Base-by-base conservation (phyloP, 2,797 vertebrate genomes). In the Anguilla megastoma region DNA sequence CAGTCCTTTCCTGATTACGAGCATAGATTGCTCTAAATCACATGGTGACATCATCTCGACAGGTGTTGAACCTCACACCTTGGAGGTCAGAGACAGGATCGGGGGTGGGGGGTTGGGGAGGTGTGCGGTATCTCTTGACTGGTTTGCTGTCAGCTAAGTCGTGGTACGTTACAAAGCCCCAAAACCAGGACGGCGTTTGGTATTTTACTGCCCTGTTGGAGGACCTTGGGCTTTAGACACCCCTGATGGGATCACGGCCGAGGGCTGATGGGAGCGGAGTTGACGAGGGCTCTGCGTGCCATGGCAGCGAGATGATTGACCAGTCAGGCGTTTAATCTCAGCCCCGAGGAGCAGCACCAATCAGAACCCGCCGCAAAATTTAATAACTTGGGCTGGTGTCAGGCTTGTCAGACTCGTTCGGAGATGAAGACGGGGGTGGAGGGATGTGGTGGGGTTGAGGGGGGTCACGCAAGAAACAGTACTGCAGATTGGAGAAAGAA, bases 261-360 rank as follows among this genome's bases (percentile, higher is more conserved):
- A 87, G 36, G 74, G 33, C 14, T 76, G 74, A 76, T 76, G 74
- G 74, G 74, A 76, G 87, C 86, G 74, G 80, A 89, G 89, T n/a
- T 90, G 88, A 90, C 89, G 83, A 86, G 27, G 18, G 1, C 87
- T 91, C 90, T 71, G 74, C 41, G 88, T 86, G 50, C 54, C 88
- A 41, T 88, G 85, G 79, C 87, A 89, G 88, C 84, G 74, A 80
- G 76, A 80, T 48, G 76, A 92, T 88, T 89, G 86, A 90, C 86
- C 85, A 91, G 21, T 8, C 30, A 88, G 90, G 48, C 88, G 88
- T 88, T 91, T 91, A 66, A 88, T 87, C 56, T 90, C 85, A 76
- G 80, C 7, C 0, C 92, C 71, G 16, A 85, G 87, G 84, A 92
- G 1, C 45, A 85, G 89, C 84, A 85, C 88, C 14, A 88, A 87